A percentile compares a stretch with the other conserved stretches of the same genome.
phyloP scores from a whole-genome alignment of 2,888 invertebrate species.

The Drosophila rubida region DNA sequence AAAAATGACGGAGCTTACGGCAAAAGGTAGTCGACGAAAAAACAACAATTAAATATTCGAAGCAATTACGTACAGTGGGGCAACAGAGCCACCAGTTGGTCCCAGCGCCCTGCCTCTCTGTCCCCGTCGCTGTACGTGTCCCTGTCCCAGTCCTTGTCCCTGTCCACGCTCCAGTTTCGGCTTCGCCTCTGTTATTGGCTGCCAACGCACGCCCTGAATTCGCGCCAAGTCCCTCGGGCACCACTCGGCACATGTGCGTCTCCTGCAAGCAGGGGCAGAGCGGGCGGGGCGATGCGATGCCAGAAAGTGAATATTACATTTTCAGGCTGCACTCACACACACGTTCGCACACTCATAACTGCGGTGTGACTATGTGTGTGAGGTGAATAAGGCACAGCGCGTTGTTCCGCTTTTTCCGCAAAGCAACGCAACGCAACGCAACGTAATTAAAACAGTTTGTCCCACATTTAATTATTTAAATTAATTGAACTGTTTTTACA shows the following conservation, averaged over 20 bases:
- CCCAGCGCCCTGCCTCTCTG: neutral
- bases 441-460: slow-evolving; percentile 77
- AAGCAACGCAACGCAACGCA: slow-evolving; percentile 62
- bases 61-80: slow-evolving; percentile 54
- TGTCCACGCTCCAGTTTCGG: neutral
- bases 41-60: slow-evolving; percentile 70
- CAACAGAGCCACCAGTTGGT: slow-evolving; percentile 7
- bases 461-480: slow-evolving; percentile 78
- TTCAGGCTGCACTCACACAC: slow-evolving; percentile 25
- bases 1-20: slow-evolving; percentile 21
- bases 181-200: slow-evolving; percentile 50
- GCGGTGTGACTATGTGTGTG: slow-evolving; percentile 19
- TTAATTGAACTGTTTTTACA: slow-evolving; percentile 79
- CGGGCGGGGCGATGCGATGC: no score
- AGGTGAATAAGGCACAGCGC: slow-evolving; percentile 11
- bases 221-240: slow-evolving; percentile 50
- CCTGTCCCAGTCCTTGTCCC: neutral
- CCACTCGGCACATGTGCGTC: slow-evolving; percentile 38
- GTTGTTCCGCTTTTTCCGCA: slow-evolving; percentile 21
- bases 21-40: slow-evolving; percentile 25
- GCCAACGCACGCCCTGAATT: slow-evolving; percentile 49
- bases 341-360: slow-evolving; percentile 25
- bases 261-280: neutral
- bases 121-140: neutral
- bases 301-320: slow-evolving; percentile 56